A percentile compares a stretch with the other conserved stretches of the same genome.
Conservation (phyloP, 2,113 vertebrate genomes). For the Lynx canadensis region DNA sequence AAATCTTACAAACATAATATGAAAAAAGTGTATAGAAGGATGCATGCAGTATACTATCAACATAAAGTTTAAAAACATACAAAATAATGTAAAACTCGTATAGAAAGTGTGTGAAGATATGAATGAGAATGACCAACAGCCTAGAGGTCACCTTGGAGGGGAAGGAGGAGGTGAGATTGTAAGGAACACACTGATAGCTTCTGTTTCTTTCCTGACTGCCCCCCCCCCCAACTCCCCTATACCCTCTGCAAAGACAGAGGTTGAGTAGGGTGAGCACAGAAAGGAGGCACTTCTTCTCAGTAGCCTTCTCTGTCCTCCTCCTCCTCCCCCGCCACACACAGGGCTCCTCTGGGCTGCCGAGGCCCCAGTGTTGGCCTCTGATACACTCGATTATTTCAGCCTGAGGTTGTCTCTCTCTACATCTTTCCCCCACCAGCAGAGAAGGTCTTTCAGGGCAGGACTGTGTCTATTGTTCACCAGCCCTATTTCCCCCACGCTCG, state of each 20-base stretch:
- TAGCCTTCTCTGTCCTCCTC: not conserved
- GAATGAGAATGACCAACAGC: not conserved
- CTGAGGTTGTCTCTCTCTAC: not conserved
- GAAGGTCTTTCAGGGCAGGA: not conserved
- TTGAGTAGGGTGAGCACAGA: not conserved
- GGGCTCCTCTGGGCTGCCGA: not conserved
- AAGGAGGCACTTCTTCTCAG: not conserved
- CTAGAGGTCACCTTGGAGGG: not conserved
- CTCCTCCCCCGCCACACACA: not conserved
- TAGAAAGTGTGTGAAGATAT: not conserved
- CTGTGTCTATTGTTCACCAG: not conserved
- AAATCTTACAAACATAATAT: not conserved
- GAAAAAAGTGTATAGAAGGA: not conserved
- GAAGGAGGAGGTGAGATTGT: not conserved
- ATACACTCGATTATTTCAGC: not conserved
- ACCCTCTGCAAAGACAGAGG: not conserved
- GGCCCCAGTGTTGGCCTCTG: not conserved
- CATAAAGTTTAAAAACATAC: slow-evolving; percentile 9
- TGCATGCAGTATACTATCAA: not conserved
- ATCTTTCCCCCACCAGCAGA: not conserved
- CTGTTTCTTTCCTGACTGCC: not conserved
- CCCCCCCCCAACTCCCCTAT: not conserved
- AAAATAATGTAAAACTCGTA: not conserved
- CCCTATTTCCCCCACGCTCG: not conserved
- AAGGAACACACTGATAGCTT: not conserved